Evolutionary conservation across 2,113 vertebrate genomes (phyloP), one percentile per base, ranked within the genome.

Genomic region (Pseudorasbora parva): DNA sequence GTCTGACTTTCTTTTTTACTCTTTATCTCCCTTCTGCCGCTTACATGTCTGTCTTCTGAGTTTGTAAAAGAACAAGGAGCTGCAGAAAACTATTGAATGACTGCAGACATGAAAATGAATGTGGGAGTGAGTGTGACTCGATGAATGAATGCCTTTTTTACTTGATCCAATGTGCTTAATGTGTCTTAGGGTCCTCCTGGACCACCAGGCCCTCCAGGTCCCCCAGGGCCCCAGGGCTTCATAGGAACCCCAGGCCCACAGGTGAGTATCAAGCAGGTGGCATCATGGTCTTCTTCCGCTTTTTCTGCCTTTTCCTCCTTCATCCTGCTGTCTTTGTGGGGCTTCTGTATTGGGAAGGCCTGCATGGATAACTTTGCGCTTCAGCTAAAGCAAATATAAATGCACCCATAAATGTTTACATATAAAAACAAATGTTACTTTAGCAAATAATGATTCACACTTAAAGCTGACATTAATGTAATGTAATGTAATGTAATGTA

Each of bases 101-200:
- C 33, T 37, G 30, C 3, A 68, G 62, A 19, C 30, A 33, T 37
- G 5, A 10, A 37, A 68, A 68, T 5, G 12, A 15, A 62, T 62
- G 10, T 27, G 23, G 25, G 25, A 27, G 60, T 64, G 14, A 64
- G 30, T 68, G 8, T 68, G 19, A n/a, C 33, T 23, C 10, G 5
- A n/a, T 41, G 43, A n/a, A 43, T 43, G 11, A 8, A 23, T 23
- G 21, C n/a, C 11, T n/a, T 15, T 62, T 8, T 45, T 9, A 62
- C 30, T 21, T 23, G 60, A 41, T 9, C 5, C 45, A 51, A 23
- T 83, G 6, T 73, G 23, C 27, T 86, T 10, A 23, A 43, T 85
- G 56, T 92, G 27, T 88, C 82, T 25, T 87, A 99, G 98, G 97
- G 97, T 8, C 97, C 96, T 3, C 93, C 94, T 47, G 95, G 95